Base-by-base conservation (phyloP, 2,888 invertebrate species). In the Diloba caeruleocephala region DNA sequence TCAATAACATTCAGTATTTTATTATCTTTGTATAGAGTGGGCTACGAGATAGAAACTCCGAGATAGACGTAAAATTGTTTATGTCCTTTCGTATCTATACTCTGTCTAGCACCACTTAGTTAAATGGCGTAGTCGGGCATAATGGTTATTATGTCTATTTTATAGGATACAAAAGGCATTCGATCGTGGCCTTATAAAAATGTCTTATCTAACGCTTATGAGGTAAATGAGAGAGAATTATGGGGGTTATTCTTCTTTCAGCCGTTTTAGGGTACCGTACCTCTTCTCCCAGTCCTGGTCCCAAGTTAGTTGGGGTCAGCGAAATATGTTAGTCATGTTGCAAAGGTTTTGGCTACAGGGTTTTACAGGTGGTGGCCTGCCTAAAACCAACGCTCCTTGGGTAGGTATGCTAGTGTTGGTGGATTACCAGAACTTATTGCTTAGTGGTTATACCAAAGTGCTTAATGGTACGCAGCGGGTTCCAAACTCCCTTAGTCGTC, bases 11-110 rank as follows among this genome's bases (percentile, higher is more conserved):
- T 9, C 5, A 9, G n/a, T 25, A 25, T 8, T 25, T 25, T 25
- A 25, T n/a, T 6, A 25, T n/a, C 4, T n/a, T 25, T 25, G 25
- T 8, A 7, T 12, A 10, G 26, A n/a, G 2, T n/a, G n/a, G 26
- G 19, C 17, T 19, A 19, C 5, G 19, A 53, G 41, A 49, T 42
- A 31, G 13, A 44, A 32, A 39, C 29, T 37, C 17, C n/a, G 32
- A 28, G 43, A 41, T 45, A 31, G 50, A 54, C 54, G 43, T 71
- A 54, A 71, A 71, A 55, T 48, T 71, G 42, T 66, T 71, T 71
- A 66, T 61, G 37, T 10, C 13, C 25, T 3, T 8, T 41, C 67
- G 37, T 61, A 67, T 56, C 29, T 34, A 54, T 25, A 21, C 34
- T 8, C n/a, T 21, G 21, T 13, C 13, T 26, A 54, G 50, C 13